These are phyloP conservation scores for Bovichtus variegatus DNA, from an alignment of 2,797 vertebrate genomes.

Conservation along the genomic window DNA sequence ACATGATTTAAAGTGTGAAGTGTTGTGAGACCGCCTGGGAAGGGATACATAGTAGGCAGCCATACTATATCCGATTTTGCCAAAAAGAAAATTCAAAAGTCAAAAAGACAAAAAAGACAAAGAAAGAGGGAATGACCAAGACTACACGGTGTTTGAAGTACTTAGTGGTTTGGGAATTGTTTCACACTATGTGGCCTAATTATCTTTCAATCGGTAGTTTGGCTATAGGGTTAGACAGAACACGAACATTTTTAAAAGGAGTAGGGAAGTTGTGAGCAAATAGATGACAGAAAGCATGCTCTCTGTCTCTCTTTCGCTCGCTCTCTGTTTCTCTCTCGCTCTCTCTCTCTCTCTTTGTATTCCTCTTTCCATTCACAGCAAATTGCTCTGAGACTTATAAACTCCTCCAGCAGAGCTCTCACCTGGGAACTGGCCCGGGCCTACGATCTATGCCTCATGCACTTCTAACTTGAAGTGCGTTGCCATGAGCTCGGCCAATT, in stretches of 20 bases:
- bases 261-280: constrained; percentile 61
- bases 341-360: constrained; percentile 59
- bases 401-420: constrained; percentile 77
- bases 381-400: constrained; percentile 87
- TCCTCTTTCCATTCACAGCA: constrained; percentile 76
- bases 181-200: constrained; percentile 69
- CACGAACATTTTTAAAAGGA: constrained; percentile 28
- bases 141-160: constrained; percentile 22
- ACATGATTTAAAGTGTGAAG: neutral
- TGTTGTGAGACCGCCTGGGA: neutral
- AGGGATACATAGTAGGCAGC: neutral
- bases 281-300: constrained; percentile 69
- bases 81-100: constrained; percentile 2
- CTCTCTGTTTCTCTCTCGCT: constrained; percentile 38
- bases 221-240: constrained; percentile 35
- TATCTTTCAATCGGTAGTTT: constrained; percentile 55
- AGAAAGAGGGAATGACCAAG: neutral
- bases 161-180: constrained; percentile 47
- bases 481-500: constrained; percentile 85
- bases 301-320: constrained; percentile 33
- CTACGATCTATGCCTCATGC: constrained; percentile 80
- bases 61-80: neutral
- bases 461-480: constrained; percentile 80
- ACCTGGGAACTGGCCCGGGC: constrained; percentile 83
- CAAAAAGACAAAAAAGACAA: neutral